These are phyloP conservation scores for Heterodera schachtii DNA, from an alignment of 1,140 invertebrate species.

Conservation along the genomic window DNA sequence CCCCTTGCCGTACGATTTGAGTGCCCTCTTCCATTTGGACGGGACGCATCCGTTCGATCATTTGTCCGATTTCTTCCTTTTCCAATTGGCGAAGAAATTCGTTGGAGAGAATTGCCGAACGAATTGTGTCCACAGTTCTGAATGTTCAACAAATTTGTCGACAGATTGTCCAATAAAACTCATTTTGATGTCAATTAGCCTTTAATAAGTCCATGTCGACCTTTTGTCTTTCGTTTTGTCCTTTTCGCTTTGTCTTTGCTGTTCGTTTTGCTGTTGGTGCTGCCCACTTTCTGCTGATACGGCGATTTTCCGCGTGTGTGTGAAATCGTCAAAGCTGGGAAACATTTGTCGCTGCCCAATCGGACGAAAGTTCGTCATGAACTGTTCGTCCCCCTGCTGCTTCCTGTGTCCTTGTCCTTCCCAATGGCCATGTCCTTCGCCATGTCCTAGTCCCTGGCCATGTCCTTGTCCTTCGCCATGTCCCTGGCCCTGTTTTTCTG, in stretches of 20 bases:
- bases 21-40: constrained; percentile 71
- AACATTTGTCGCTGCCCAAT: neutral
- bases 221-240: constrained; percentile 41
- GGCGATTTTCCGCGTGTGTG: constrained; percentile 49
- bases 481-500: too few relatives aligned
- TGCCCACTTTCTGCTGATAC: constrained; percentile 46
- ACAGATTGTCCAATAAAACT: constrained; percentile 25
- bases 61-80: constrained; percentile 45
- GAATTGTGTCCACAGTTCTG: constrained; percentile 50
- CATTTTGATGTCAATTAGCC: too few relatives aligned
- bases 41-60: constrained; percentile 49
- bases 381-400: neutral
- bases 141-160: constrained; percentile 39
- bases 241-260: constrained; percentile 25
- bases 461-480: too few relatives aligned
- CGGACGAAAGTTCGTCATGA: neutral
- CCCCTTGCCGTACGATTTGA: constrained; percentile 93
- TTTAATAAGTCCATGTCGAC: constrained; percentile 33
- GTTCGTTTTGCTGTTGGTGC: constrained; percentile 6
- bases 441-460: neutral
- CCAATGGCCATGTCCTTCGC: neutral
- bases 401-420: constrained; percentile 21
- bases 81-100: constrained; percentile 54
- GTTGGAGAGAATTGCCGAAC: constrained; percentile 48
- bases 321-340: constrained; percentile 16